Base-by-base conservation (phyloP, 1,140 invertebrate genomes). In the Habropoda laboriosa region DNA sequence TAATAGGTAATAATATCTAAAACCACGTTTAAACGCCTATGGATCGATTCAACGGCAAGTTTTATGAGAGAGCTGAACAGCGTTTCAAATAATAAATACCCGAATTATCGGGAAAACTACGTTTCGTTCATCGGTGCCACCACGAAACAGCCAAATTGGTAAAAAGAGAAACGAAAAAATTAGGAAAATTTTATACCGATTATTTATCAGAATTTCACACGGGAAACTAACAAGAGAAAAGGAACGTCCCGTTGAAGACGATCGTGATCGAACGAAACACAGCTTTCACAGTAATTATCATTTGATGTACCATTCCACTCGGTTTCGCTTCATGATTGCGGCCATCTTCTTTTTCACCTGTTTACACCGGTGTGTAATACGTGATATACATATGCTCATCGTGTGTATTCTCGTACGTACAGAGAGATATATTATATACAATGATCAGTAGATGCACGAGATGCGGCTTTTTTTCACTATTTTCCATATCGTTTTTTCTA, bases 21-120 rank as follows among this genome's bases (percentile, higher is more conserved):
- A 79, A 61, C 68, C 71, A 61, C 70, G 42, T 76, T 72, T 80
- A 83, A 83, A 83, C 60, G 66, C 61, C 72, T 75, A 35, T 64
- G 77, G 77, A 84, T 84, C 72, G 83, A 84, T 76, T 84, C 83
- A 58, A 68, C 67, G 83, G 58, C 58, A 47, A 74, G 57, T 75
- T 74, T n/a, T 63, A 76, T 68, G 75, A 78, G 81, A 78, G 71
- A 68, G 68, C 3, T 1, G 32, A 55, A 57, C 47, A 24, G 49
- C 35, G 49, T 30, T 42, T 42, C 38, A 24, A 76, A 67, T n/a
- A 40, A 42, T 27, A 24, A 53, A 32, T 40, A 51, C 47, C n/a
- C 47, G 30, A 58, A 27, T 57, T 16, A 7, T 38, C n/a, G n/a
- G 0, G 0, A 32, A 21, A 35, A 18, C 38, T 40, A 3, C n/a